phyloP scores from a whole-genome alignment of 2,888 invertebrate species.

The Mayetiola destructor region DNA sequence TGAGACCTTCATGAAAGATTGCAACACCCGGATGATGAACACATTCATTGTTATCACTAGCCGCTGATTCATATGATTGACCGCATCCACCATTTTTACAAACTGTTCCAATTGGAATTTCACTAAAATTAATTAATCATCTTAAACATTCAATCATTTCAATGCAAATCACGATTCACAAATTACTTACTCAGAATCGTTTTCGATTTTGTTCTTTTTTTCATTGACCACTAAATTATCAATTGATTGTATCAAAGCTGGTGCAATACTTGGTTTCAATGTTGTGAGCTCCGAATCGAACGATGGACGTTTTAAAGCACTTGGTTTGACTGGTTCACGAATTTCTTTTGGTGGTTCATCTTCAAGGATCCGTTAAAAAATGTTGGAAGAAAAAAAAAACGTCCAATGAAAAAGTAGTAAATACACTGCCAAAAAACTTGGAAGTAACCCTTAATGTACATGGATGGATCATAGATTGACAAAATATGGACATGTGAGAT shows the following conservation, averaged over 20 bases:
- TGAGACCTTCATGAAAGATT: constrained; percentile 91
- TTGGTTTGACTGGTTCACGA: constrained; percentile 39
- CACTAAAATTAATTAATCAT: constrained; percentile 26
- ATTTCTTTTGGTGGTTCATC: constrained; percentile 27
- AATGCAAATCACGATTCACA: not conserved
- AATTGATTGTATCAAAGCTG: constrained; percentile 50
- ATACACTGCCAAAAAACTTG: too few species aligned
- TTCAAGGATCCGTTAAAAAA: too few species aligned
- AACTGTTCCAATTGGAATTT: constrained; percentile 52
- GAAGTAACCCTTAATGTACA: too few species aligned
- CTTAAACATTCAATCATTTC: not conserved
- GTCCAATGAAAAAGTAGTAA: too few species aligned
- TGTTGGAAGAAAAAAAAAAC: too few species aligned
- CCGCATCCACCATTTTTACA: constrained; percentile 81
- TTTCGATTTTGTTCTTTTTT: constrained; percentile 23
- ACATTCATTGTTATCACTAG: constrained; percentile 50
- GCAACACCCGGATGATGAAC: constrained; percentile 76
- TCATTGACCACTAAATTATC: constrained; percentile 22
- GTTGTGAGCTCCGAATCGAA: constrained; percentile 43
- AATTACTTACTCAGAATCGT: constrained; percentile 25
- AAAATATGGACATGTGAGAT: too few species aligned
- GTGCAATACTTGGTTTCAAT: constrained; percentile 45
- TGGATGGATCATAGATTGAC: too few species aligned
- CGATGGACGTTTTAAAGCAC: constrained; percentile 47
- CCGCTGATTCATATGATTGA: constrained; percentile 48